Conservation (phyloP, 2,797 vertebrate species). For the Sandelia bainsii region DNA sequence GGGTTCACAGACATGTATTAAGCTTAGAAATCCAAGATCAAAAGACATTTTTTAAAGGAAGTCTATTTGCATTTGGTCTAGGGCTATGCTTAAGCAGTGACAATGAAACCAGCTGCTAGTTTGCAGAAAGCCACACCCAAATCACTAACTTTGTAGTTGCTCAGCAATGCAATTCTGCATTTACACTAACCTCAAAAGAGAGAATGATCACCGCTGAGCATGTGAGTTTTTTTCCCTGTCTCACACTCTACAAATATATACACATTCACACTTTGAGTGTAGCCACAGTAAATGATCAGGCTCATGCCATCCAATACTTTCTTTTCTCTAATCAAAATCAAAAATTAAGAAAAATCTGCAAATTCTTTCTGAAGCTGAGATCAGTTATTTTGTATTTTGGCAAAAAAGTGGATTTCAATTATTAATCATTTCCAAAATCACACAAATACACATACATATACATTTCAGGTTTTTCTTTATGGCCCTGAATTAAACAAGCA, state of each 20-base stretch:
- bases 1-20: slow-evolving; percentile 52
- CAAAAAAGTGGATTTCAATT: no score
- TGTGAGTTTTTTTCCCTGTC: background rate
- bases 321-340: background rate
- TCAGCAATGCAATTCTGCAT: background rate
- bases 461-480: background rate
- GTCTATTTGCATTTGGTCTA: slow-evolving; percentile 62
- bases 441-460: background rate
- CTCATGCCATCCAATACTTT: background rate
- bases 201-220: slow-evolving; percentile 11
- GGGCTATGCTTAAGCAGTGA: slow-evolving; percentile 42
- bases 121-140: slow-evolving; percentile 16
- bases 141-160: slow-evolving; percentile 15
- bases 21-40: slow-evolving; percentile 56
- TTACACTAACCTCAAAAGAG: slow-evolving; percentile 28
- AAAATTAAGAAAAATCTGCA: background rate
- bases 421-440: background rate
- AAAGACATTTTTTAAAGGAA: slow-evolving; percentile 45
- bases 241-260: slow-evolving; percentile 24
- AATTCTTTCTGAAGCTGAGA: background rate
- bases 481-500: background rate
- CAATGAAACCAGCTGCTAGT: slow-evolving; percentile 46
- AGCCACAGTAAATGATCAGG: background rate
- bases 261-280: slow-evolving; percentile 9
- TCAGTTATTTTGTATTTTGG: background rate